Evolutionary conservation across 2,888 invertebrate genomes (phyloP), one percentile per base, ranked within the genome.

Genomic region (Rhagium mordax): DNA sequence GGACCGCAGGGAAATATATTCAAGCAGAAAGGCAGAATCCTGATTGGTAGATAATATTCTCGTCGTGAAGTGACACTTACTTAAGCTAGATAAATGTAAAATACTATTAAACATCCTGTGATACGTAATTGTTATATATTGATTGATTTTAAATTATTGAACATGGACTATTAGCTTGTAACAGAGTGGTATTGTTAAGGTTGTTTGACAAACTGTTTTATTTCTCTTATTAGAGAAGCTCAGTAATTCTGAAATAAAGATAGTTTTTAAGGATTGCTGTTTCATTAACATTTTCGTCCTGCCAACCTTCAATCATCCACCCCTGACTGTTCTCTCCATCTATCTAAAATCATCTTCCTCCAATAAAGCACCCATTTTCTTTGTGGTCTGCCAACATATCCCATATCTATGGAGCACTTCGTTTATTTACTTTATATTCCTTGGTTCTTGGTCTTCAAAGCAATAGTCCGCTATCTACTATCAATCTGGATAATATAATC

Each of bases 1-100:
- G 60, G 61, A 29, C 18, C n/a, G 94, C 8, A 85, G 94, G 60
- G 94, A 94, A 0, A 96, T 95, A 0, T 81, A 48, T 48, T 69
- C 29, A 10, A 29, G 7, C 41, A 41, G 60, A 69, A 69, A 24
- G 49, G 13, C 7, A 69, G 41, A 16, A 59, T 27, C 3, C 18
- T 69, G 10, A 41, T 69, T 7, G 59, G 60, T n/a, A 60, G 13
- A 57, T 69, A 48, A 21, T 16, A 24, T 6, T 13, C 33, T 29
- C n/a, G 15, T 15, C n/a, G 4, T 7, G 48, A 48, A 13, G 55
- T 57, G 24, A 57, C 55, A 57, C 1, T 24, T 55, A 16, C 33
- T n/a, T 60, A 20, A 60, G 20, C 18, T 16, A 60, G 29, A 33
- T 59, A 33, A n/a, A 29, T 16, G 20, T 64, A 41, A 41, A 64